Evolutionary conservation across 1,140 invertebrate species (phyloP).

Genomic region (Bilobella aurantiaca): DNA sequence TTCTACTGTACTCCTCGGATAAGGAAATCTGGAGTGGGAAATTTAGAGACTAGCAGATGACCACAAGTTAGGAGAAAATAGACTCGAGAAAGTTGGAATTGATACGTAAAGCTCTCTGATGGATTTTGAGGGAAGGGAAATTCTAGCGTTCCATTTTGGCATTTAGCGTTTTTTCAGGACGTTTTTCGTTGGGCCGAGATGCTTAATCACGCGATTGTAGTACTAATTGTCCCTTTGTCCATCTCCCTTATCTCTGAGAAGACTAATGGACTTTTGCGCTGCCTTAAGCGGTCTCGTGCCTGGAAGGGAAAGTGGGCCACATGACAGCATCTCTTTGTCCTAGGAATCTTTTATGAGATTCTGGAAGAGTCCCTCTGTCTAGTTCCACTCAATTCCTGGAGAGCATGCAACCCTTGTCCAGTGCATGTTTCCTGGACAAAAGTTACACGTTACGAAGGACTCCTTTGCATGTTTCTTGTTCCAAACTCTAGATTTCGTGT

Average conservation of each 20-base stretch:
- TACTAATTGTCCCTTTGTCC: background rate
- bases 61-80: no score
- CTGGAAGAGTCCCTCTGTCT: background rate
- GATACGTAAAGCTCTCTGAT: no score
- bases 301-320: background rate
- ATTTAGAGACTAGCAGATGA: background rate
- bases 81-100: no score
- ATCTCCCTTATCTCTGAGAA: background rate
- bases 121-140: no score
- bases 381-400: background rate
- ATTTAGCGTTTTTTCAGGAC: no score
- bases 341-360: constrained; percentile 7
- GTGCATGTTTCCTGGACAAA: background rate
- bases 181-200: background rate
- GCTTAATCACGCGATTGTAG: background rate
- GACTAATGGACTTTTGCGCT: background rate
- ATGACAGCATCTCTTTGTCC: background rate
- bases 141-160: no score
- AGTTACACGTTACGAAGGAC: background rate
- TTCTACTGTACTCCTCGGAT: no score
- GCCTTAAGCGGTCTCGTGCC: background rate
- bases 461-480: background rate
- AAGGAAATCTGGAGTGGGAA: no score
- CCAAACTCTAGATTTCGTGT: constrained; percentile 55
- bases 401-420: background rate